These are phyloP conservation scores for Phaethon lepturus DNA, from an alignment of 2,113 vertebrate genomes.

Conservation along the genomic window DNA sequence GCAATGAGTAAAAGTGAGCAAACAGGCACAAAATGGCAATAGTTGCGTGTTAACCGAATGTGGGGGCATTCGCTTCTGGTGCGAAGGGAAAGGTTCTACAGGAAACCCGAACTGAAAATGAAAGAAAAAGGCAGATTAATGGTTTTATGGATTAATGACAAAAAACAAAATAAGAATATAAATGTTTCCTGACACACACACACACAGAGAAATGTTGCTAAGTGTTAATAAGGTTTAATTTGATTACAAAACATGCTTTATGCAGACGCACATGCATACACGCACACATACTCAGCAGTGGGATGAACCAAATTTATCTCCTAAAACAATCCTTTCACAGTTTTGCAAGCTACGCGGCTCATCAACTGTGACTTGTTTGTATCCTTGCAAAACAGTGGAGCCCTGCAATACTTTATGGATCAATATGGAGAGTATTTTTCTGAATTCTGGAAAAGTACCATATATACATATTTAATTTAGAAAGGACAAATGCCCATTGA, in stretches of 20 bases:
- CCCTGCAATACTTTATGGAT: slow-evolving; percentile 27
- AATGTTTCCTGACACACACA: slow-evolving; percentile 7
- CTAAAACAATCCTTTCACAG: slow-evolving; percentile 4
- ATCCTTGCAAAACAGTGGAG: background rate
- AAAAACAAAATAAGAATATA: slow-evolving; percentile 21
- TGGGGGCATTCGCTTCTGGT: slow-evolving; percentile 80
- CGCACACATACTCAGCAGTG: slow-evolving; percentile 14
- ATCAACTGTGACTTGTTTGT: slow-evolving; percentile 11
- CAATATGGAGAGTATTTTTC: slow-evolving; percentile 53
- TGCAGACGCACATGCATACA: background rate
- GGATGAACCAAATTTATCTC: slow-evolving; percentile 33
- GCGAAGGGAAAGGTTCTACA: slow-evolving; percentile 88
- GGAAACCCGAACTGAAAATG: slow-evolving; percentile 95
- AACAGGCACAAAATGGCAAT: slow-evolving; percentile 33
- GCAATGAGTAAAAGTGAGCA: slow-evolving; percentile 44
- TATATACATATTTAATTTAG: slow-evolving; percentile 38
- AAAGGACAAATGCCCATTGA: slow-evolving; percentile 25
- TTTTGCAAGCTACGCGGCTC: background rate
- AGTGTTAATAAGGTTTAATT: slow-evolving; percentile 48
- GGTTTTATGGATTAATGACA: slow-evolving; percentile 75
- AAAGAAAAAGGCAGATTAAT: slow-evolving; percentile 92
- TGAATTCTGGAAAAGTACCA: slow-evolving; percentile 25
- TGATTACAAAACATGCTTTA: slow-evolving; percentile 57
- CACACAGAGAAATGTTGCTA: background rate
- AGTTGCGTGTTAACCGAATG: slow-evolving; percentile 38